Conservation (phyloP, 2,797 vertebrate genomes). For the Pempheris klunzingeri region DNA sequence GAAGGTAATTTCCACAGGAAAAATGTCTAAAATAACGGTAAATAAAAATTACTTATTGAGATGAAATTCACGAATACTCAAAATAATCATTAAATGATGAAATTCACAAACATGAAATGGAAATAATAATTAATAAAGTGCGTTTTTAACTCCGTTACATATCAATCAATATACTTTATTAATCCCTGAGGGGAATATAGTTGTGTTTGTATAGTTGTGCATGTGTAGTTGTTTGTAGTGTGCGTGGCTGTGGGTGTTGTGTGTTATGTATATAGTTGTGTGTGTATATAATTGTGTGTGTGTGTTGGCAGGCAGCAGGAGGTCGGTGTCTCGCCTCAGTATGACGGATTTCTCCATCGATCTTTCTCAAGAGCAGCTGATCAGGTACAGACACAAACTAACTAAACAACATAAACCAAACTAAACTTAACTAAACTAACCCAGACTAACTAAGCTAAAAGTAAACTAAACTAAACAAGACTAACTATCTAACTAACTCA, state of each 20-base stretch:
- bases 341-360: conserved; percentile 77
- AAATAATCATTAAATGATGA: background rate
- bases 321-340: conserved; percentile 73
- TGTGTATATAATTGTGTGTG: conserved; percentile 9
- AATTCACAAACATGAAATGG: no score
- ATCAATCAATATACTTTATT: no score
- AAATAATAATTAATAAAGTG: no score
- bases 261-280: background rate
- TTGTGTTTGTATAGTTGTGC: background rate
- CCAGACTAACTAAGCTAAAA: no score
- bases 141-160: no score
- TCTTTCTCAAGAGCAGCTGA: conserved; percentile 81
- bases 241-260: background rate
- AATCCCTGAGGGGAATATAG: no score
- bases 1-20: no score
- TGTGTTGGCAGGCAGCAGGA: conserved; percentile 70
- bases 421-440: no score
- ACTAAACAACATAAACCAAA: no score
- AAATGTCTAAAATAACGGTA: background rate
- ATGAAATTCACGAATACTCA: background rate
- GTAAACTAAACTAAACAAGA: no score
- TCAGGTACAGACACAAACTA: conserved; percentile 65
- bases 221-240: conserved; percentile 18
- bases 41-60: background rate
- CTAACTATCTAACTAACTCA: no score